These are phyloP conservation scores for Hyphantria cunea DNA, from an alignment of 1,140 invertebrate genomes.

Conservation along the genomic window DNA sequence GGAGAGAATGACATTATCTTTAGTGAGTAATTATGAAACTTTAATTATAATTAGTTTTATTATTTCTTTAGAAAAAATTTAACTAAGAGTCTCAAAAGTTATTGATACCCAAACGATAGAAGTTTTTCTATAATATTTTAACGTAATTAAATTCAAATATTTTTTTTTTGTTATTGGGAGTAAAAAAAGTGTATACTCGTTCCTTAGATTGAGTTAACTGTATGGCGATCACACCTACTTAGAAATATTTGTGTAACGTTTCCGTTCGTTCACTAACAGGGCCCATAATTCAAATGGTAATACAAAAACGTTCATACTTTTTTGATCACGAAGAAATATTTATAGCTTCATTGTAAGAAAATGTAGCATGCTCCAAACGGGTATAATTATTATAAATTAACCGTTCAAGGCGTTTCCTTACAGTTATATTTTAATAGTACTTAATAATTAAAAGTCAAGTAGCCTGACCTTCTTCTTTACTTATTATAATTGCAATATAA, in stretches of 20 bases:
- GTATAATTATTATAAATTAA: slow-evolving; percentile 50
- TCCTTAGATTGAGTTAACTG: too few species aligned
- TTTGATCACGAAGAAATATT: too few species aligned
- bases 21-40: slow-evolving; percentile 57
- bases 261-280: too few species aligned
- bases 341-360: background rate
- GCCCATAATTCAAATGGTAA: background rate
- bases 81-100: background rate
- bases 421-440: slow-evolving; percentile 45
- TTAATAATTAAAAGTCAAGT: slow-evolving; percentile 40
- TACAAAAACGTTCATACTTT: too few species aligned
- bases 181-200: too few species aligned
- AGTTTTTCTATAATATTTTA: too few species aligned
- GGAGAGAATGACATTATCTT: slow-evolving; percentile 78
- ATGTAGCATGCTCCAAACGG: background rate
- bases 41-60: background rate
- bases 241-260: too few species aligned
- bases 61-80: background rate
- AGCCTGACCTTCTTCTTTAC: slow-evolving; percentile 39
- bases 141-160: too few species aligned
- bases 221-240: too few species aligned
- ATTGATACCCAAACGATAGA: too few species aligned
- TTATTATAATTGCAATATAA: slow-evolving; percentile 31
- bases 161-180: too few species aligned
- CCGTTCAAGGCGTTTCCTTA: slow-evolving; percentile 53